A percentile compares a stretch with the other conserved stretches of the same genome.
These are phyloP conservation scores for Hoplostethus atlanticus DNA, from an alignment of 2,797 vertebrate species.

Conservation along the genomic window DNA sequence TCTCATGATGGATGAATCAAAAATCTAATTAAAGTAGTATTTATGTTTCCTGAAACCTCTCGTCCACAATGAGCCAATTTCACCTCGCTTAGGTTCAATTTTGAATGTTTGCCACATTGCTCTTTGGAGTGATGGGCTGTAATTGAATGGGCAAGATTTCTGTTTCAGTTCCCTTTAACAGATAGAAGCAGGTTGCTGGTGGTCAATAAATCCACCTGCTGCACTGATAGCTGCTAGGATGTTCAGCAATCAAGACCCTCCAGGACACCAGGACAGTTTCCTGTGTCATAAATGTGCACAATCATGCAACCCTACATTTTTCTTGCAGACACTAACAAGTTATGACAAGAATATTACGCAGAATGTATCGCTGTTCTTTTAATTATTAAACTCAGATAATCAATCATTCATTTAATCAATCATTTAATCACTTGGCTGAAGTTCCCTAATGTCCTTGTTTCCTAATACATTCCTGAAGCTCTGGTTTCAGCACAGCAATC, in stretches of 20 bases:
- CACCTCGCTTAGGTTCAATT: constrained; percentile 40
- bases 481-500: not conserved
- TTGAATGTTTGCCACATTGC: constrained; percentile 21
- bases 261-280: constrained; percentile 26
- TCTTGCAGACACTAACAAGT: too few relatives aligned
- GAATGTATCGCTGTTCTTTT: too few relatives aligned
- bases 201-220: constrained; percentile 65
- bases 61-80: constrained; percentile 39
- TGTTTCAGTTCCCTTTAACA: not conserved
- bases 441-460: constrained; percentile 7
- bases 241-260: constrained; percentile 52
- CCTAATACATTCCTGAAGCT: constrained; percentile 7
- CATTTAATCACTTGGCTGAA: too few relatives aligned
- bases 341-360: too few relatives aligned
- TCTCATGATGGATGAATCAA: constrained; percentile 30
- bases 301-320: constrained; percentile 26
- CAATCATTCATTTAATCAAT: constrained; percentile 28
- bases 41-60: constrained; percentile 44
- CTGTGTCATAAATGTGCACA: constrained; percentile 37
- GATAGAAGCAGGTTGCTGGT: constrained; percentile 20
- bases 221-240: constrained; percentile 59
- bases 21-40: constrained; percentile 39
- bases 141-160: constrained; percentile 30
- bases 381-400: constrained; percentile 2
- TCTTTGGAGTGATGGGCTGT: constrained; percentile 31